Base-by-base conservation (phyloP, 2,797 vertebrate species). In the Lithobates sylvaticus region DNA sequence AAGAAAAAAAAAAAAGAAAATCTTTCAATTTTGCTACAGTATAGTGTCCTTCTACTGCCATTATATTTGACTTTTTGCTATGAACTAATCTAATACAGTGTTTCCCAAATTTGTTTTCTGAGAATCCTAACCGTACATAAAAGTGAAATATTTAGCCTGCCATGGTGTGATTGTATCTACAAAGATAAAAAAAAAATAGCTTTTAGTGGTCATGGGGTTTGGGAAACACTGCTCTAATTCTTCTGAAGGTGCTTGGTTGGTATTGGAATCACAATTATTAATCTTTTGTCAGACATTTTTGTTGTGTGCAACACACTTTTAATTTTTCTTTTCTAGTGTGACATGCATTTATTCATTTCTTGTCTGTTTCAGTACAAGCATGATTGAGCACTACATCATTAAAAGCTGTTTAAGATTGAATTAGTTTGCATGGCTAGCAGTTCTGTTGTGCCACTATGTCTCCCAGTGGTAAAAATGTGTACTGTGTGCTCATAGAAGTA, bases 341-440 rank as follows among this genome's bases (percentile, higher is more conserved):
- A n/a, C 44, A 47, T 76, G 44, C 13, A 15, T 74, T 76, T 75
- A 15, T 73, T 23, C 71, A 79, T 47, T 78, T 81, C 13, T 32
- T 76, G 9, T 61, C 50, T 70, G n/a, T 39, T 61, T 42, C 23
- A 21, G 6, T 76, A 78, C 68, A 78, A 58, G 81, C 85, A 78
- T 83, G 80, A 61, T 79, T 21, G 1, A 65, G 27, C 26, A 61
- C 39, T 18, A 65, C 26, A 54, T 54, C 27, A 29, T n/a, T 72
- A 36, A 50, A 36, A 47, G 36, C 61, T 78, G 18, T 78, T n/a
- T 65, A 58, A 32, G 26, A 42, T 44, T 26, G 34, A 12, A 21
- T 75, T 36, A 10, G 18, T 75, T 73, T 87, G 86, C 86, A 87
- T 87, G 85, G 47, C 54, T 23, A 74, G 68, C 85, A 65, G 50